Evolutionary conservation across 2,888 invertebrate species (phyloP).

Genomic region (Trichogramma evanescens): DNA sequence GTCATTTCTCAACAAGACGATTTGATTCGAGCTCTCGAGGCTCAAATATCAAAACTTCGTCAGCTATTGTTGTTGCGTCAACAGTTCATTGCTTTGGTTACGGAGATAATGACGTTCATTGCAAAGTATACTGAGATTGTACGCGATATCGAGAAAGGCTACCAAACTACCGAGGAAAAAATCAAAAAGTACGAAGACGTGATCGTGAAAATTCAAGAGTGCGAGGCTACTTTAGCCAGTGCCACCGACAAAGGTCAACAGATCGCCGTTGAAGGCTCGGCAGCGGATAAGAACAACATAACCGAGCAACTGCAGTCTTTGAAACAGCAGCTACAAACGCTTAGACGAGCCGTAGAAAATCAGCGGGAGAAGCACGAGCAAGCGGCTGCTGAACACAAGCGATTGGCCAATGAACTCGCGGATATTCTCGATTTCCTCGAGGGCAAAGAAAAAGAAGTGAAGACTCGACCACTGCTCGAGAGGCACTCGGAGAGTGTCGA

Average conservation of each 20-base stretch:
- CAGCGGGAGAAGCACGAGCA: slow-evolving; percentile 82
- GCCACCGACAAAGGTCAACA: slow-evolving; percentile 89
- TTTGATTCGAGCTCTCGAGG: slow-evolving; percentile 75
- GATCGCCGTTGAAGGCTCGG: slow-evolving; percentile 83
- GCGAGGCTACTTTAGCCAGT: slow-evolving; percentile 77
- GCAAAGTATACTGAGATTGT: slow-evolving; percentile 80
- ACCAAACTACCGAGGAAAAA: slow-evolving; percentile 75
- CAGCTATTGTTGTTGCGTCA: slow-evolving; percentile 75
- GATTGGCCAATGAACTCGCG: slow-evolving; percentile 75
- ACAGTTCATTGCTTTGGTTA: slow-evolving; percentile 79
- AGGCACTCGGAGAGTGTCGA: slow-evolving; percentile 74
- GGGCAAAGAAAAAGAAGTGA: slow-evolving; percentile 71
- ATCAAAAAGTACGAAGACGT: slow-evolving; percentile 82
- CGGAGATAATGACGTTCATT: slow-evolving; percentile 82
- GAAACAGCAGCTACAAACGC: slow-evolving; percentile 73
- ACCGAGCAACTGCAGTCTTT: slow-evolving; percentile 81
- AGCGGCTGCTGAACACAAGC: slow-evolving; percentile 80
- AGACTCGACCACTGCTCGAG: slow-evolving; percentile 74
- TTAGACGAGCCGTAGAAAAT: slow-evolving; percentile 75
- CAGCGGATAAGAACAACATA: slow-evolving; percentile 78
- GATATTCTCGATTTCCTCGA: slow-evolving; percentile 78
- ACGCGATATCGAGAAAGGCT: slow-evolving; percentile 76
- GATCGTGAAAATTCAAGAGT: slow-evolving; percentile 80
- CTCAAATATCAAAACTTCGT: slow-evolving; percentile 73
- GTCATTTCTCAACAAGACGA: slow-evolving; percentile 79